phyloP scores from a whole-genome alignment of 2,888 invertebrate genomes.

The Dryocosmus kuriphilus region DNA sequence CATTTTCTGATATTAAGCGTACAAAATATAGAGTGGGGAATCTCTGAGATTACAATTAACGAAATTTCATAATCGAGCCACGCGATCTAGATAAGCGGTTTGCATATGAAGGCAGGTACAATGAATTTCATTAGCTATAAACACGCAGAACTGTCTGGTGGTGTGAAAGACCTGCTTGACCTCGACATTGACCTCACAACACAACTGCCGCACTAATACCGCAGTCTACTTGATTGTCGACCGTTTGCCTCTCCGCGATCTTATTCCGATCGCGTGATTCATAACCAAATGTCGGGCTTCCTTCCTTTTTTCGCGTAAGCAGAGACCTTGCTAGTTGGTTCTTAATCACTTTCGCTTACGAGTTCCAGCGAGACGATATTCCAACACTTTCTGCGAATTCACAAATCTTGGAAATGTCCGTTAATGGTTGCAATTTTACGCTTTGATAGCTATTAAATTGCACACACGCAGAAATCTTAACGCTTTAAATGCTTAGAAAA shows the following conservation, averaged over 20 bases:
- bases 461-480: not conserved
- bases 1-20: too few species aligned
- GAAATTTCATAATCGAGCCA: slow-evolving; percentile 19
- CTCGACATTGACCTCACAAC: slow-evolving; percentile 33
- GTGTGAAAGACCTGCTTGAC: slow-evolving; percentile 37
- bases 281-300: slow-evolving; percentile 6
- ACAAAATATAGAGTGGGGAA: not conserved
- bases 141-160: slow-evolving; percentile 32
- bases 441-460: not conserved
- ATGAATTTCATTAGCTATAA: slow-evolving; percentile 32
- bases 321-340: not conserved
- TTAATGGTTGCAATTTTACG: too few species aligned
- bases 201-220: slow-evolving; percentile 9
- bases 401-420: not conserved
- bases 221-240: slow-evolving; percentile 16
- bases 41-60: not conserved
- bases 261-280: slow-evolving; percentile 15
- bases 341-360: slow-evolving; percentile 3
- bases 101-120: slow-evolving; percentile 20
- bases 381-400: not conserved
- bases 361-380: not conserved
- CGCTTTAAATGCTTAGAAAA: not conserved
- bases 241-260: slow-evolving; percentile 15
- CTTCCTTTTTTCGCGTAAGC: not conserved
- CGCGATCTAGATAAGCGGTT: slow-evolving; percentile 11